phyloP scores from a whole-genome alignment of 2,888 invertebrate species.

The Cephus rjabovi region DNA sequence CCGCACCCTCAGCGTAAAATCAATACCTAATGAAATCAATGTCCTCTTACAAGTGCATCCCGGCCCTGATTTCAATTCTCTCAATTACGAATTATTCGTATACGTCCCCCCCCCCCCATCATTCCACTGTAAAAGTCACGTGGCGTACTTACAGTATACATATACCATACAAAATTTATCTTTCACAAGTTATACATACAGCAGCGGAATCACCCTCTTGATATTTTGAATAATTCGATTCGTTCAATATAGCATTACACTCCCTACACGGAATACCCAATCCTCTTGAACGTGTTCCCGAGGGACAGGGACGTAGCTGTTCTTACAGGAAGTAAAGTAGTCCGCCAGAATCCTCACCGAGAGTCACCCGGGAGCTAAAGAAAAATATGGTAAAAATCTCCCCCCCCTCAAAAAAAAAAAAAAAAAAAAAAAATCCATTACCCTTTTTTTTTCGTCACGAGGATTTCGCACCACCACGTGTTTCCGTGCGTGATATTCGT shows the following conservation, averaged over 20 bases:
- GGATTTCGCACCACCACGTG: too few species aligned
- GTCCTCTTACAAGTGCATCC: conserved; percentile 38
- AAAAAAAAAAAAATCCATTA: not conserved
- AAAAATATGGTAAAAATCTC: not conserved
- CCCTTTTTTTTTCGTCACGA: not conserved
- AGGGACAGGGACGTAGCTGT: not conserved
- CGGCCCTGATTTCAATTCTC: conserved; percentile 5
- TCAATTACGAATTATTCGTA: not conserved
- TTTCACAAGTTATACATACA: not conserved
- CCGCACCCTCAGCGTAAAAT: conserved; percentile 47
- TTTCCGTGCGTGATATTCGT: not conserved
- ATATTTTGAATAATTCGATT: not conserved
- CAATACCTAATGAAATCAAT: conserved; percentile 62
- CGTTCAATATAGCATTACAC: not conserved
- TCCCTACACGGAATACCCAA: not conserved
- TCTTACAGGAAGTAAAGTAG: not conserved
- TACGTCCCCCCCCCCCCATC: too few species aligned
- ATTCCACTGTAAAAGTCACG: too few species aligned
- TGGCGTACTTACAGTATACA: too few species aligned
- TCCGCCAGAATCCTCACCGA: not conserved
- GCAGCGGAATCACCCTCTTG: not conserved
- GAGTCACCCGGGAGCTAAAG: not conserved
- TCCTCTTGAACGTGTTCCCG: not conserved
- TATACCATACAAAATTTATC: not conserved
- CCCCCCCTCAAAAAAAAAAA: too few species aligned